A percentile compares a stretch with the other conserved stretches of the same genome.
phyloP scores from a whole-genome alignment of 2,888 invertebrate genomes.

The Leptodirus hochenwartii region DNA sequence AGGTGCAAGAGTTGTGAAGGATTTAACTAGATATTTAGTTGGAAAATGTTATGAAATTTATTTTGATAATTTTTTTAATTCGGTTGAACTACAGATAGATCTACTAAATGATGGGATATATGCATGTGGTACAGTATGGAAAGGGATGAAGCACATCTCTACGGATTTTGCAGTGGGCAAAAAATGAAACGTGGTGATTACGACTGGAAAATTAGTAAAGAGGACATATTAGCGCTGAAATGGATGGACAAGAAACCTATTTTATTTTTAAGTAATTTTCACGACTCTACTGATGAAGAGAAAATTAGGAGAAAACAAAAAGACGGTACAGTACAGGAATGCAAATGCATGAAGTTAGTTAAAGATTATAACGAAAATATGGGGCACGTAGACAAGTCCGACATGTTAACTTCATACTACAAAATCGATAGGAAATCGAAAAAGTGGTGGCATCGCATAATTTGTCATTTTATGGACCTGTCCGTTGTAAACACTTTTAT shows the following conservation, averaged over 20 bases:
- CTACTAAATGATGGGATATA: background rate
- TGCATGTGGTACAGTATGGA: background rate
- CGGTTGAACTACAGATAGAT: background rate
- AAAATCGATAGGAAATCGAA: no score
- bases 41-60: background rate
- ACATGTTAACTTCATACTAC: no score
- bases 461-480: no score
- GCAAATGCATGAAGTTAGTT: background rate
- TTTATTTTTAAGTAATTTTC: background rate
- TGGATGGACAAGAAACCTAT: conserved; percentile 1
- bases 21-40: background rate
- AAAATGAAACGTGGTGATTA: conserved; percentile 1
- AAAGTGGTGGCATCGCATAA: no score
- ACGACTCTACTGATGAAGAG: background rate
- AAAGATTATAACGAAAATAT: conserved; percentile 1
- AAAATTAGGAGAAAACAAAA: background rate
- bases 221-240: background rate
- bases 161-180: background rate
- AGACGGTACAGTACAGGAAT: background rate
- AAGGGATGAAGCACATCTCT: conserved; percentile 1
- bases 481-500: no score
- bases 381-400: no score
- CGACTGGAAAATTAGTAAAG: background rate
- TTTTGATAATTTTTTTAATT: background rate
- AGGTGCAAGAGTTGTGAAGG: conserved; percentile 1